A percentile compares a stretch with the other conserved stretches of the same genome.
These are phyloP conservation scores for Archocentrus centrarchus DNA, from an alignment of 2,113 vertebrate species.

Conservation along the genomic window DNA sequence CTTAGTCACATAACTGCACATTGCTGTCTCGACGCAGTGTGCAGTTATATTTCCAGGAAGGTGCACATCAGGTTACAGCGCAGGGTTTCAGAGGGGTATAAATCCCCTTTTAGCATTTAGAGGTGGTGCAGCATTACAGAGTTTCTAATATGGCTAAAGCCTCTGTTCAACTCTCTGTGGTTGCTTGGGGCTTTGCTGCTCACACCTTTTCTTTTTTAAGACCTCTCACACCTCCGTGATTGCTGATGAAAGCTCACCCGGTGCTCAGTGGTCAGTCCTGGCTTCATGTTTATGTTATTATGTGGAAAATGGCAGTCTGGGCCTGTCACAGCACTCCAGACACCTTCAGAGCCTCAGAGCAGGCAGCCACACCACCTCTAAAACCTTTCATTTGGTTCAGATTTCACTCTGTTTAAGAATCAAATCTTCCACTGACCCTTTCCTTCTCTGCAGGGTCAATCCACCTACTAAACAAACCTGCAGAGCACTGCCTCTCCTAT, in stretches of 20 bases:
- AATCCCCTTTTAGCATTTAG: not conserved
- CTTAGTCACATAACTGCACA: no score
- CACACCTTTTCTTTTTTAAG: not conserved
- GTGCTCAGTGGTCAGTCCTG: not conserved
- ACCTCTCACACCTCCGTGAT: not conserved
- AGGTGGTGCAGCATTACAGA: not conserved
- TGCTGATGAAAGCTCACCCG: not conserved
- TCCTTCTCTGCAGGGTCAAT: not conserved
- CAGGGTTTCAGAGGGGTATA: not conserved
- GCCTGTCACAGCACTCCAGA: not conserved
- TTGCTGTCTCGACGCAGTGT: not conserved
- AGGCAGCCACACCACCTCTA: not conserved
- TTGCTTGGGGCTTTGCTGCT: not conserved
- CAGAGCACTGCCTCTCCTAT: not conserved
- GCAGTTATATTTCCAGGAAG: not conserved
- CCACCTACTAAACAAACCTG: not conserved
- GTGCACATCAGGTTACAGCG: not conserved
- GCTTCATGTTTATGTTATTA: not conserved
- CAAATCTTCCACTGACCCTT: not conserved
- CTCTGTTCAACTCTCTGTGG: not conserved
- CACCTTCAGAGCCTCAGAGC: not conserved
- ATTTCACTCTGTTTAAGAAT: not conserved
- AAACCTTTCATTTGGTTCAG: not conserved
- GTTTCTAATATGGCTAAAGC: not conserved
- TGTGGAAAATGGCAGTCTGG: slow-evolving; percentile 42